Evolutionary conservation across 2,113 vertebrate species (phyloP).

Genomic region (Sceloporus undulatus): DNA sequence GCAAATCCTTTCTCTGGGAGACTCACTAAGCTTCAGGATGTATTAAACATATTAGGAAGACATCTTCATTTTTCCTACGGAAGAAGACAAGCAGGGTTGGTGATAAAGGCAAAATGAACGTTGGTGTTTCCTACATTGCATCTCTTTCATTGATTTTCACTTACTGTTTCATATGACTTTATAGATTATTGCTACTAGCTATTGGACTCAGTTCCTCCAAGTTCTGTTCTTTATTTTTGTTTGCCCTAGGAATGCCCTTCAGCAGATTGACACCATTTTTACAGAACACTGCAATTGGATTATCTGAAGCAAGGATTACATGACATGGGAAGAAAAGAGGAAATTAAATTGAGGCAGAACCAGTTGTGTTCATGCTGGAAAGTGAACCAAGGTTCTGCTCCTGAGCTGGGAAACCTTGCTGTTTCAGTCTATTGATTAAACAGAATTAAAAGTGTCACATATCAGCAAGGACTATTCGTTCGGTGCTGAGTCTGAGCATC

Average conservation of each 20-base stretch:
- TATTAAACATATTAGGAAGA: no score
- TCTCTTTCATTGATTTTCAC: background rate
- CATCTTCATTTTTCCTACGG: background rate
- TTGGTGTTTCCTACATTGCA: background rate
- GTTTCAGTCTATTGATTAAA: constrained; percentile 27
- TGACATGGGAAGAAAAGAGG: constrained; percentile 24
- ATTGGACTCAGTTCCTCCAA: background rate
- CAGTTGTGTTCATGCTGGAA: constrained; percentile 9
- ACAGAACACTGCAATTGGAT: constrained; percentile 10
- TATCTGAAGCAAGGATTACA: constrained; percentile 15
- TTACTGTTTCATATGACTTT: constrained; percentile 2
- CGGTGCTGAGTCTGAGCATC: background rate
- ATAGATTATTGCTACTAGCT: background rate
- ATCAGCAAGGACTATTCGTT: background rate
- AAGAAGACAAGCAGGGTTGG: background rate
- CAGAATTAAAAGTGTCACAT: constrained; percentile 31
- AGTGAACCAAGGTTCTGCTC: background rate
- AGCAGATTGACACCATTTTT: constrained; percentile 12
- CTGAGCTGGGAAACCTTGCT: constrained; percentile 2
- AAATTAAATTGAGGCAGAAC: constrained; percentile 25
- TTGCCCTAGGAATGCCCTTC: constrained; percentile 7
- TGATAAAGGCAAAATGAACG: background rate
- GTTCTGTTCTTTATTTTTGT: background rate
- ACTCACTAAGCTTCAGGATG: background rate
- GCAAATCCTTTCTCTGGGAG: background rate